Evolutionary conservation across 2,888 invertebrate genomes (phyloP).

Genomic region (Dione juno): DNA sequence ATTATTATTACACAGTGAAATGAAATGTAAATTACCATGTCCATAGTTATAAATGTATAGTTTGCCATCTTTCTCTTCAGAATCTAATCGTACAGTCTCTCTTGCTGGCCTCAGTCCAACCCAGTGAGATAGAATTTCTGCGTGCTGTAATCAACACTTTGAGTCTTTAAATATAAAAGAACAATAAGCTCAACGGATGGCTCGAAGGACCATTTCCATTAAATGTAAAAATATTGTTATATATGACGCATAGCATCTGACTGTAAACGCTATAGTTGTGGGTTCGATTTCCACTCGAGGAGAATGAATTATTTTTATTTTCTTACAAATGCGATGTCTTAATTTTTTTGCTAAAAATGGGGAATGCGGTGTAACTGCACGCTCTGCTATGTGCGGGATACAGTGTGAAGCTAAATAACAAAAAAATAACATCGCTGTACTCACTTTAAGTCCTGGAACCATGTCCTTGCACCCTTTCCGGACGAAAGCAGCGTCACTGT

Average conservation of each 20-base stretch:
- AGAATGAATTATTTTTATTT: too few relatives aligned
- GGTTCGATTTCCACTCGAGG: too few relatives aligned
- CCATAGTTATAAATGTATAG: conserved; percentile 92
- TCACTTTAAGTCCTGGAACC: conserved; percentile 85
- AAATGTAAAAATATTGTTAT: neutral
- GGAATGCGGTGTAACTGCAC: too few relatives aligned
- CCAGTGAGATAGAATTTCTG: conserved; percentile 83
- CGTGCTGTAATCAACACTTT: conserved; percentile 63
- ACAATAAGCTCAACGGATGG: neutral
- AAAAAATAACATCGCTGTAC: conserved; percentile 26
- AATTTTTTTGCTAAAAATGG: too few relatives aligned
- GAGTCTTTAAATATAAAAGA: neutral
- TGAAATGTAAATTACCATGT: conserved; percentile 79
- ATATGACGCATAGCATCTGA: neutral
- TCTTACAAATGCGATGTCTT: too few relatives aligned
- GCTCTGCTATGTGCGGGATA: neutral
- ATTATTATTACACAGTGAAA: too few relatives aligned
- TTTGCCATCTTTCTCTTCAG: conserved; percentile 75
- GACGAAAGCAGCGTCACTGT: conserved; percentile 85
- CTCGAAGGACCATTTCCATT: conserved; percentile 1
- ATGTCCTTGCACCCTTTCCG: conserved; percentile 84
- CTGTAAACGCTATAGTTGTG: too few relatives aligned
- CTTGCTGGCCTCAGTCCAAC: conserved; percentile 90
- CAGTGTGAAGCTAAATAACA: too few relatives aligned
- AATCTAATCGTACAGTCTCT: conserved; percentile 85